Base-by-base conservation (phyloP, 2,888 invertebrate genomes). In the Nomada hirtipes region DNA sequence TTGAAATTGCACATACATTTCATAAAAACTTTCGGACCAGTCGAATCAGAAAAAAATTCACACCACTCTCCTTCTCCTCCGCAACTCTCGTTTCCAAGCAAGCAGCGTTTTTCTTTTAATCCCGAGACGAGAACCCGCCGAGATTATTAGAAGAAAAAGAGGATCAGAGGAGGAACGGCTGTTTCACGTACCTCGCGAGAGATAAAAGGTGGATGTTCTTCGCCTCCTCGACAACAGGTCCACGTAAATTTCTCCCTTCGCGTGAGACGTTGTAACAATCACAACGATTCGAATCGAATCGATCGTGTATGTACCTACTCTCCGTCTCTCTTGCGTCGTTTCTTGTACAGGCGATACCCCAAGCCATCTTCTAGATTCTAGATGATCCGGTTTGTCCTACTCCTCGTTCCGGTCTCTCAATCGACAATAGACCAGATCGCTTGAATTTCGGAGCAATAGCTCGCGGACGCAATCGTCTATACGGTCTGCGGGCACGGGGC, bases 401-500 rank as follows among this genome's bases (percentile, higher is more conserved):
- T 59, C 64, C 72, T 47, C 65, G 69, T 73, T 61, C 69, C 53
- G 67, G 76, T 80, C 73, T 65, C 76, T 70, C 72, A 50, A 53
- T 77, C 77, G 76, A 74, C 81, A 74, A 74, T 81, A 61, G 73
- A 65, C 64, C 53, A 65, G 76, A 83, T 85, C 77, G 83, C 53
- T 75, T 76, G 84, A 87, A 86, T 81, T 86, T 86, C 80, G 71
- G 75, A 77, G 85, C 85, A 79, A 87, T 83, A 86, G 76, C 85
- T 80, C 85, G 83, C 83, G 79, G 80, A 83, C 79, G 79, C 86
- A 79, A 79, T 78, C 85, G 85, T 83, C 83, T 79, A 79, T 81
- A 83, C 57, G 77, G 80, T 84, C 80, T 81, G 85, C 55, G 83
- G 77, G 63, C 63, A 73, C 69, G 63, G 61, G 78, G 82, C 83